A percentile compares a stretch with the other conserved stretches of the same genome.
Conservation (phyloP, 1,140 invertebrate genomes). For the Eulimnadia texana region DNA sequence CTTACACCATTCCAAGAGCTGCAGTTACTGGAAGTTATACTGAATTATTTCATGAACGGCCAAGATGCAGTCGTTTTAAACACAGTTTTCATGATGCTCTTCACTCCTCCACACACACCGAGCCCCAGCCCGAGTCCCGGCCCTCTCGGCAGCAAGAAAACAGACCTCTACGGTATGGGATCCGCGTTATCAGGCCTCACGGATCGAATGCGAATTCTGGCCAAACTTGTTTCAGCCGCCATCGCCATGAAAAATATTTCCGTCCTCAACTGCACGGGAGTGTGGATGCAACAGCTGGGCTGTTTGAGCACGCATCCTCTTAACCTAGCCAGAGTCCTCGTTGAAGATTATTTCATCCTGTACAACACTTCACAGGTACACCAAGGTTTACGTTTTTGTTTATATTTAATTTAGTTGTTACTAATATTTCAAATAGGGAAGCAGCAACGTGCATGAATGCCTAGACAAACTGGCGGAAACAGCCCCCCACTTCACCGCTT, state of each 20-base stretch:
- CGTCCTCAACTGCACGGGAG: slow-evolving; percentile 55
- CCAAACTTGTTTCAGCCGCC: slow-evolving; percentile 58
- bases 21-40: slow-evolving; percentile 56
- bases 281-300: slow-evolving; percentile 65
- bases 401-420: neutral
- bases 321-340: slow-evolving; percentile 51
- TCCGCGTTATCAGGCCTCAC: slow-evolving; percentile 30
- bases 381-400: neutral
- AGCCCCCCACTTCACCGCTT: slow-evolving; percentile 60
- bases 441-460: slow-evolving; percentile 18
- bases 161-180: slow-evolving; percentile 41
- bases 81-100: slow-evolving; percentile 61
- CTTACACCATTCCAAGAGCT: slow-evolving; percentile 52
- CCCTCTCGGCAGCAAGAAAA: neutral
- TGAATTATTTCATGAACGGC: slow-evolving; percentile 51
- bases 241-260: slow-evolving; percentile 54
- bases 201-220: slow-evolving; percentile 50
- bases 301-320: slow-evolving; percentile 25
- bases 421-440: neutral
- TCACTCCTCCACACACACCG: slow-evolving; percentile 30
- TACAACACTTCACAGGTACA: slow-evolving; percentile 33
- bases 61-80: slow-evolving; percentile 56
- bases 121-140: slow-evolving; percentile 12
- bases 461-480: slow-evolving; percentile 48
- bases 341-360: slow-evolving; percentile 62